These are phyloP conservation scores for Eurystomus gularis DNA, from an alignment of 2,113 vertebrate genomes.

Conservation along the genomic window DNA sequence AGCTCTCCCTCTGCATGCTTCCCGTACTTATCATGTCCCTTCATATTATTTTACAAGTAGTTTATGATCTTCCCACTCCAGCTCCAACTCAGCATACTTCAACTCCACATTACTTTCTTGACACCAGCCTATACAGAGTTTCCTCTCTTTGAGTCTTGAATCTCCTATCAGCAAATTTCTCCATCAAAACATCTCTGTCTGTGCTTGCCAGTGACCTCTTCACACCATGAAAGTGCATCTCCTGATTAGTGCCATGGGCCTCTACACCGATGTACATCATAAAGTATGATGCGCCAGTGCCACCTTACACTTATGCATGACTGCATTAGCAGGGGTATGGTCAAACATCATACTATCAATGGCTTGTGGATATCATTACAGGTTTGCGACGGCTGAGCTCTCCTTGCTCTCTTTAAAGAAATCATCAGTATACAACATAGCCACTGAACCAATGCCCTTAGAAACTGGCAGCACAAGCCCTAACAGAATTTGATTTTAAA, in stretches of 20 bases:
- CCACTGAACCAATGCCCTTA: background rate
- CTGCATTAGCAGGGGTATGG: background rate
- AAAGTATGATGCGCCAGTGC: background rate
- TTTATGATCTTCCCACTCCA: background rate
- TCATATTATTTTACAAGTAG: background rate
- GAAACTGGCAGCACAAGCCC: background rate
- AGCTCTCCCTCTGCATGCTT: background rate
- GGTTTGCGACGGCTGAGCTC: background rate
- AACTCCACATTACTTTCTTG: background rate
- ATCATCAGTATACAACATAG: background rate
- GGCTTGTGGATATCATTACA: background rate
- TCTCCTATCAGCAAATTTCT: background rate
- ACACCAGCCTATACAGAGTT: background rate
- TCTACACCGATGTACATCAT: background rate
- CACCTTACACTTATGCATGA: background rate
- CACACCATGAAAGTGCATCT: background rate
- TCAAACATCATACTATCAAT: background rate
- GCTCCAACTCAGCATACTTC: background rate
- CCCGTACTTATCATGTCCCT: background rate
- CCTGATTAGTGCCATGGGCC: background rate
- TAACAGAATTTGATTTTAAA: background rate
- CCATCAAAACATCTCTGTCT: background rate
- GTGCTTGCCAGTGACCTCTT: background rate
- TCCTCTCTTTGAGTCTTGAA: background rate
- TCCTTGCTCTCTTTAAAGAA: background rate